A percentile compares a stretch with the other conserved stretches of the same genome.
Evolutionary conservation across 1,140 invertebrate species (phyloP).

Genomic region (Brachionus sp.): DNA sequence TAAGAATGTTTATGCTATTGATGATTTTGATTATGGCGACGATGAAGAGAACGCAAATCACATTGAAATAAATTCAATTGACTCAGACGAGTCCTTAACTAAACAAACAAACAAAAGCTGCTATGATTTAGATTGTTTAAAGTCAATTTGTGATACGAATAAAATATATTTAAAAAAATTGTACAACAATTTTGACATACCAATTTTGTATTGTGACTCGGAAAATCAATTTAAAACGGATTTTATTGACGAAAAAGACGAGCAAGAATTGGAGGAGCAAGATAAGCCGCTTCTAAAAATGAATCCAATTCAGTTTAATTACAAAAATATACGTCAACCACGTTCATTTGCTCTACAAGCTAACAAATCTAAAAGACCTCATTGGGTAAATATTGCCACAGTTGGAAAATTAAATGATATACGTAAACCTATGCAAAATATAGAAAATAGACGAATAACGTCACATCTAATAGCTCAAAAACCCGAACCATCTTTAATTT

Average conservation of each 20-base stretch:
- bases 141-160: conserved; percentile 17
- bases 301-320: conserved; percentile 43
- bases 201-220: conserved; percentile 22
- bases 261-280: background rate
- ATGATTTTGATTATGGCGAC: background rate
- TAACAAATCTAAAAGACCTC: background rate
- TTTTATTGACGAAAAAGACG: conserved; percentile 6
- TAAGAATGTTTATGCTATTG: background rate
- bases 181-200: conserved; percentile 28
- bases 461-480: background rate
- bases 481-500: background rate
- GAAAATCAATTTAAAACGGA: conserved; percentile 16
- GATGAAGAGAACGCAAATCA: background rate
- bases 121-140: conserved; percentile 33
- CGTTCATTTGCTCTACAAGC: background rate
- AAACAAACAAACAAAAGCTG: background rate
- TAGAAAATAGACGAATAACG: background rate
- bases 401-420: conserved; percentile 5
- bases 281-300: background rate
- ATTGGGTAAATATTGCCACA: conserved; percentile 32
- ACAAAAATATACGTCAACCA: conserved; percentile 26
- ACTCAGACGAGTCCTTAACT: background rate
- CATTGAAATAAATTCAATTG: background rate
- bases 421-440: background rate
- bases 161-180: conserved; percentile 19